A percentile compares a stretch with the other conserved stretches of the same genome.
These are phyloP conservation scores for Neosilurus mollespiculum DNA, from an alignment of 2,797 vertebrate genomes.

Conservation along the genomic window DNA sequence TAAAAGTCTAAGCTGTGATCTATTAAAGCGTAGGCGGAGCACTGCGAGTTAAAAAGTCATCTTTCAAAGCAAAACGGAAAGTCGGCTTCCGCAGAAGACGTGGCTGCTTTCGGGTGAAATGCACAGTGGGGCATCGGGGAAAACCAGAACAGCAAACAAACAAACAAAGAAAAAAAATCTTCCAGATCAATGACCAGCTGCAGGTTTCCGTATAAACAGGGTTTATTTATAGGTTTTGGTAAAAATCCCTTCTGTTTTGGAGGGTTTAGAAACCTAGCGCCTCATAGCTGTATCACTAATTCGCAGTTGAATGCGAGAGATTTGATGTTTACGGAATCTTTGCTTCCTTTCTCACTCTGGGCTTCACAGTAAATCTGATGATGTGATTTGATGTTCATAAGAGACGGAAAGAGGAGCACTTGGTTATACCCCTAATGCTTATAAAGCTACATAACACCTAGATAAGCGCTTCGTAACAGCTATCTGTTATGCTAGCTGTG, in stretches of 20 bases:
- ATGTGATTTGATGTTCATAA: no score
- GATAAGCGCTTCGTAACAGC: not conserved
- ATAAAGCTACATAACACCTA: not conserved
- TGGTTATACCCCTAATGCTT: not conserved
- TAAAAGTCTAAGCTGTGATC: constrained; percentile 8
- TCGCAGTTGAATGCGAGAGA: not conserved
- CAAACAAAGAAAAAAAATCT: not conserved
- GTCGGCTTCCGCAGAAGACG: not conserved
- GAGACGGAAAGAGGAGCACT: not conserved
- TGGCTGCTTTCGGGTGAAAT: not conserved
- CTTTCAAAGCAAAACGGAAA: constrained; percentile 9
- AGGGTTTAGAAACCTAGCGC: not conserved
- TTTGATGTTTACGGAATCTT: not conserved
- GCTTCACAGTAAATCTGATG: not conserved
- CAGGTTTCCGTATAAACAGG: not conserved
- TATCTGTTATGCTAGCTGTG: no score
- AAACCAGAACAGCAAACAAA: not conserved
- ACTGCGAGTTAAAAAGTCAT: not conserved
- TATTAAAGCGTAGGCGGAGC: constrained; percentile 15
- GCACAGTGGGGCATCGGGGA: not conserved
- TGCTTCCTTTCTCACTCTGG: not conserved
- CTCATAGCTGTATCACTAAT: not conserved
- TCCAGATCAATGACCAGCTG: constrained; percentile 17
- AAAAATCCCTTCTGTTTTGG: not conserved
- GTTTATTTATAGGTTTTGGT: not conserved